Percentiles rank a stretch among this genome's conserved stretches.
phyloP scores from a whole-genome alignment of 2,113 vertebrate species.

The Hassar affinis region DNA sequence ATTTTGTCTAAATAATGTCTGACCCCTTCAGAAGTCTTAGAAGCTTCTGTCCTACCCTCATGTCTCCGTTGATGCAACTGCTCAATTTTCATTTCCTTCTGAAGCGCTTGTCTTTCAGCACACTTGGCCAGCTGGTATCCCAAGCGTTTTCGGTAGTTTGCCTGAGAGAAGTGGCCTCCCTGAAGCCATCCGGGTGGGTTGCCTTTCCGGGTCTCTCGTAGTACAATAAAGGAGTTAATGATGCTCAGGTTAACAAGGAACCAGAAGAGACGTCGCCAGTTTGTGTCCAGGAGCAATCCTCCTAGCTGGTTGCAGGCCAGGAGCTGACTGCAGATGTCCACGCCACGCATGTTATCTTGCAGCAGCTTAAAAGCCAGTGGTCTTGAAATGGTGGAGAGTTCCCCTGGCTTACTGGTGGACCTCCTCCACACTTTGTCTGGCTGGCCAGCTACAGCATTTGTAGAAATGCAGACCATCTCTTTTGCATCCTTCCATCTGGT shows the following conservation, averaged over 20 bases:
- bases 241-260: conserved; percentile 74
- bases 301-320: conserved; percentile 74
- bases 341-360: conserved; percentile 79
- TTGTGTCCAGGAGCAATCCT: conserved; percentile 64
- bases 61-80: neutral
- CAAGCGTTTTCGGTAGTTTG: conserved; percentile 69
- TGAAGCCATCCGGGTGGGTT: conserved; percentile 70
- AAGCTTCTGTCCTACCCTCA: neutral
- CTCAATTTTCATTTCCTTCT: conserved; percentile 12
- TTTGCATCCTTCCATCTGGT: conserved; percentile 76
- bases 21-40: conserved; percentile 22
- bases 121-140: conserved; percentile 70
- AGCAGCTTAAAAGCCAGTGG: conserved; percentile 72
- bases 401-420: conserved; percentile 61
- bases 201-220: conserved; percentile 72
- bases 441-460: conserved; percentile 64
- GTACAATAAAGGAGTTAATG: conserved; percentile 75
- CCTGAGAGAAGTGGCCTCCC: conserved; percentile 71
- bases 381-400: conserved; percentile 65
- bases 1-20: conserved; percentile 66
- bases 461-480: conserved; percentile 75
- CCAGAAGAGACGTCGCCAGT: conserved; percentile 75
- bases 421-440: conserved; percentile 72
- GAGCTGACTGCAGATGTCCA: conserved; percentile 78
- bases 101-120: conserved; percentile 54